Percentiles rank a stretch among this genome's conserved stretches.
Conservation (phyloP, 2,888 invertebrate species). For the Clivina fossor region DNA sequence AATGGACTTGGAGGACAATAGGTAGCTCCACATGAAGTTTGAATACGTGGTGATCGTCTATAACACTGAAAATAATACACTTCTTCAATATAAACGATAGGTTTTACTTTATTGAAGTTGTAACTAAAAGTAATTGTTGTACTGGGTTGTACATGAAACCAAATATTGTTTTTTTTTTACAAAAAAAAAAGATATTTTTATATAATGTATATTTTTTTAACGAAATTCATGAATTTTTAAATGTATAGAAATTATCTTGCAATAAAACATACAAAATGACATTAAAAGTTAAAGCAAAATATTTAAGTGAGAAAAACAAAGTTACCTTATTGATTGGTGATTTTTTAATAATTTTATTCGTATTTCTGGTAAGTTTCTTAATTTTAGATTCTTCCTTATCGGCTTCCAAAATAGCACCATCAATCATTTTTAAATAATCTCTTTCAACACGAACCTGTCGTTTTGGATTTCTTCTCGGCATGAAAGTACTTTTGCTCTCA, state of each 20-base stretch:
- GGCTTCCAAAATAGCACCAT: constrained; percentile 13
- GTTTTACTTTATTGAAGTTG: too few species aligned
- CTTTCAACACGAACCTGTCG: constrained; percentile 40
- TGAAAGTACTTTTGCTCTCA: background rate
- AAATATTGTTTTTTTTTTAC: background rate
- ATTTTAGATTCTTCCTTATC: constrained; percentile 15
- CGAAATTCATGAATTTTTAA: too few species aligned
- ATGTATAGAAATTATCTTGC: too few species aligned
- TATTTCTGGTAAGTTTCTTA: constrained; percentile 11
- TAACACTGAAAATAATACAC: constrained; percentile 22
- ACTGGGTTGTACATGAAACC: too few species aligned
- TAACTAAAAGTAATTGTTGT: too few species aligned
- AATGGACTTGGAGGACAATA: constrained; percentile 40
- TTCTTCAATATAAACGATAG: too few species aligned
- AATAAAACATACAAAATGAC: too few species aligned
- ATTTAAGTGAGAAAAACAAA: background rate
- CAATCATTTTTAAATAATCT: constrained; percentile 19
- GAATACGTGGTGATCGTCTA: constrained; percentile 36
- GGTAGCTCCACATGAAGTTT: constrained; percentile 39
- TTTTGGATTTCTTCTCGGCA: constrained; percentile 41
- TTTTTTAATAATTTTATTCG: background rate
- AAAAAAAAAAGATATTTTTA: too few species aligned
- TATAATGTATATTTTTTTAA: too few species aligned
- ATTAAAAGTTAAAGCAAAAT: too few species aligned
- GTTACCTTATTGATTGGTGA: background rate